Conservation (phyloP, 2,888 invertebrate genomes). For the Tethea ocularis region DNA sequence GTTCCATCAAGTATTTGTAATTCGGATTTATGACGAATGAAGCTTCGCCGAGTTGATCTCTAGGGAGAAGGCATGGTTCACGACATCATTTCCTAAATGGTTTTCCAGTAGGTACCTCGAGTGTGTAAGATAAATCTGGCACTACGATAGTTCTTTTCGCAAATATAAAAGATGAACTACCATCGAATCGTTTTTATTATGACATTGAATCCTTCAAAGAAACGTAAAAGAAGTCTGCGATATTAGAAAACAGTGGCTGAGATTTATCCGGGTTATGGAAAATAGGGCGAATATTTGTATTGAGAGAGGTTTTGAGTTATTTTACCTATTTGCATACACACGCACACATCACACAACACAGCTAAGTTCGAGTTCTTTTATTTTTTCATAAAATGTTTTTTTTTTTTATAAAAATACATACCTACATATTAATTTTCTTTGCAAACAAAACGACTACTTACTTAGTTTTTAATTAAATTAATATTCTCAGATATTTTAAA, state of each 20-base stretch:
- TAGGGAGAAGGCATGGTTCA: not conserved
- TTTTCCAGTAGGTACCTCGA: too few relatives aligned
- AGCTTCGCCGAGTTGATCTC: not conserved
- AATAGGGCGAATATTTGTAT: not conserved
- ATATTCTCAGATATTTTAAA: not conserved
- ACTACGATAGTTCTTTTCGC: slow-evolving; percentile 23
- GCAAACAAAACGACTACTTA: too few relatives aligned
- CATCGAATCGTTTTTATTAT: slow-evolving; percentile 30
- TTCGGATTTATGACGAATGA: not conserved
- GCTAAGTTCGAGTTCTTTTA: too few relatives aligned
- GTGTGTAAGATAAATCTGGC: slow-evolving; percentile 16
- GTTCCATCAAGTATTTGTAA: not conserved
- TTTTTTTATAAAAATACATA: too few relatives aligned
- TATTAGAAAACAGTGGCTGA: slow-evolving; percentile 35
- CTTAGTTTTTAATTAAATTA: not conserved
- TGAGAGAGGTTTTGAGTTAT: not conserved
- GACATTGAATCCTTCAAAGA: slow-evolving; percentile 23
- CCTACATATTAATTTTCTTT: too few relatives aligned
- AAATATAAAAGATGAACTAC: slow-evolving; percentile 31
- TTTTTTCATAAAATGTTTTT: too few relatives aligned
- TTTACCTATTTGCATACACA: not conserved
- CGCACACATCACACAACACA: too few relatives aligned
- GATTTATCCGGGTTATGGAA: slow-evolving; percentile 36
- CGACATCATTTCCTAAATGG: slow-evolving; percentile 3
- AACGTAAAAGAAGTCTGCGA: slow-evolving; percentile 27